Evolutionary conservation across 2,797 vertebrate species (phyloP), one percentile per base, ranked within the genome.

Genomic region (Bradypodion ventrale): DNA sequence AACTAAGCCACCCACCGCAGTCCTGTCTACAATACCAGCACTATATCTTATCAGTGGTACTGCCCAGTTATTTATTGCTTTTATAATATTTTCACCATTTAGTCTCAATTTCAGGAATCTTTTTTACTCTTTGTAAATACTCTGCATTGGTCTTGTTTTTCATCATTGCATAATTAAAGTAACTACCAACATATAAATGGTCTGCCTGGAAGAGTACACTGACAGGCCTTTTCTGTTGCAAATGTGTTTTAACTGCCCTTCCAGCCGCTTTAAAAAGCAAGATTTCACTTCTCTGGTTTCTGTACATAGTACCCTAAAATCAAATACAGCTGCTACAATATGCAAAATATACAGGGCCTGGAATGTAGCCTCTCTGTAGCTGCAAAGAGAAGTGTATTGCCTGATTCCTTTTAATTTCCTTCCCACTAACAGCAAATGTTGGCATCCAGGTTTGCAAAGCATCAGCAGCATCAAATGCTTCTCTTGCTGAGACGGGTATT

Each of bases 361-460:
- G 83, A 79, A 84, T 78, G 12, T 82, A 82, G 83, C 78, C 16
- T 70, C 83, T 83, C 78, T 80, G 68, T 73, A 86, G 46, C 4
- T 1, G 70, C 69, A 90, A 87, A 78, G 21, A 83, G 52, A 85
- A 87, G 21, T 23, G 2, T 74, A 40, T 68, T 80, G 2, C 49
- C 69, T 90, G 88, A 87, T 78, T 87, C 49, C 62, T 68, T 4
- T 66, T 76, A 59, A 40, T 59, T 32, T 19, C 80, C 68, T 76
- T 0, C 0, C 0, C 56, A 80, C 25, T 25, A 59, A 42, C 29
- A 0, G 0, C 4, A 8, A 49, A 40, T 66, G 19, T 0, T 83
- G n/a, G 52, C 2, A 16, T 46, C 0, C 1, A 19, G 52, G 0
- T 65, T 82, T 37, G 13, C 46, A 1, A 0, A 0, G 6, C 70